Evolutionary conservation across 2,888 invertebrate genomes (phyloP).

Genomic region (Loripinus fragilis): DNA sequence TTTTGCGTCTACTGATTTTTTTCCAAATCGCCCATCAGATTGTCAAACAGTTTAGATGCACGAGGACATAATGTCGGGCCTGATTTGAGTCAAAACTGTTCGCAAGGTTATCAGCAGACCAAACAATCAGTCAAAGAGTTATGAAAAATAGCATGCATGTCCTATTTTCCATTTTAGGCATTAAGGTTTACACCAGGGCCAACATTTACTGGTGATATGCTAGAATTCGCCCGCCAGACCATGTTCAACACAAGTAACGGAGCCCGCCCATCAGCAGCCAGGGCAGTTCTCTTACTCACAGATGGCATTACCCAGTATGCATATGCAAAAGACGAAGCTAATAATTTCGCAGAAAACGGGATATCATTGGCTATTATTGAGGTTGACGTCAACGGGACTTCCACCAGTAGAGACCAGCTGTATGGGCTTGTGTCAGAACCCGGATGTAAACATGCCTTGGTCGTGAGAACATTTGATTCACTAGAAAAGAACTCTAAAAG

Average conservation of each 20-base stretch:
- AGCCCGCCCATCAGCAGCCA: slow-evolving; percentile 39
- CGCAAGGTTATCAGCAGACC: no score
- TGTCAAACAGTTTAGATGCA: no score
- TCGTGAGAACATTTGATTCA: slow-evolving; percentile 19
- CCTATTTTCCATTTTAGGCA: slow-evolving; percentile 26
- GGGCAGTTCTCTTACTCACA: slow-evolving; percentile 48
- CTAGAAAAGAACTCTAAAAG: slow-evolving; percentile 26
- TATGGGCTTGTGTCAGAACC: slow-evolving; percentile 28
- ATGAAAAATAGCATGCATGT: no score
- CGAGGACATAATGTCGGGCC: no score
- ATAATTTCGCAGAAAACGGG: slow-evolving; percentile 37
- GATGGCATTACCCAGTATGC: slow-evolving; percentile 41
- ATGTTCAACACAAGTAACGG: slow-evolving; percentile 54
- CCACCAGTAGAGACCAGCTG: slow-evolving; percentile 26
- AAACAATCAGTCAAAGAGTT: no score
- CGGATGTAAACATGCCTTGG: slow-evolving; percentile 31
- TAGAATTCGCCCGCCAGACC: slow-evolving; percentile 49
- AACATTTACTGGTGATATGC: slow-evolving; percentile 53
- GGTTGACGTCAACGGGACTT: slow-evolving; percentile 29
- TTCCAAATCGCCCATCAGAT: no score
- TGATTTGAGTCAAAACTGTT: no score
- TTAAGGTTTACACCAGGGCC: slow-evolving; percentile 50
- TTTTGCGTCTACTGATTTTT: no score
- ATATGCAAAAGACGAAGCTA: slow-evolving; percentile 33
- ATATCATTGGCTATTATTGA: slow-evolving; percentile 37